Evolutionary conservation across 2,888 invertebrate species (phyloP).

Genomic region (Acleris literana): DNA sequence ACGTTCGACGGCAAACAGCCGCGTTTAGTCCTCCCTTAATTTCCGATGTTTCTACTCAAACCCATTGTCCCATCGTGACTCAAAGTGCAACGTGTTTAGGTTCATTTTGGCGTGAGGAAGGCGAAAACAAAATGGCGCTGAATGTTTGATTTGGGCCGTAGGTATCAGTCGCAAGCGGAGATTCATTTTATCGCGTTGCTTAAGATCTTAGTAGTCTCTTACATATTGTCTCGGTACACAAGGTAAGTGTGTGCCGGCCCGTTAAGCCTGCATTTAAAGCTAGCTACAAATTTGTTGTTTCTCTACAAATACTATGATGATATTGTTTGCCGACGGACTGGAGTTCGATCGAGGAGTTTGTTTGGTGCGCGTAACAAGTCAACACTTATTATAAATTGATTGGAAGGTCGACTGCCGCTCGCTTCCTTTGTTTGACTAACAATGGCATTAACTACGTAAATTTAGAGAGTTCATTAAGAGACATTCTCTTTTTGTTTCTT

Average conservation of each 20-base stretch:
- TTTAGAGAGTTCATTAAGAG: conserved; percentile 31
- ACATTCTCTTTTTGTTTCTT: conserved; percentile 16
- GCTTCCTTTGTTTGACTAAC: conserved; percentile 28
- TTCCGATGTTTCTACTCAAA: conserved; percentile 78
- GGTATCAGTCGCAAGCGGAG: conserved; percentile 81
- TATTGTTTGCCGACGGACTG: conserved; percentile 81
- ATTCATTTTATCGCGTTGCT: conserved; percentile 83
- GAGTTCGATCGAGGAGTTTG: conserved; percentile 79
- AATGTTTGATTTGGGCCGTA: conserved; percentile 81
- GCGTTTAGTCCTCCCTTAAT: conserved; percentile 83
- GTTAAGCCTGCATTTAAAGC: conserved; percentile 82
- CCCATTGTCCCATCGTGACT: conserved; percentile 52
- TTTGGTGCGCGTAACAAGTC: conserved; percentile 67
- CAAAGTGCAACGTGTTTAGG: conserved; percentile 54
- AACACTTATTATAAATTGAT: conserved; percentile 71
- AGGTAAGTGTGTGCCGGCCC: conserved; percentile 76
- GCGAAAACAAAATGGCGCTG: conserved; percentile 83
- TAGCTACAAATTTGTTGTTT: conserved; percentile 83
- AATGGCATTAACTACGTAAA: conserved; percentile 30
- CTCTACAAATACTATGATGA: conserved; percentile 81
- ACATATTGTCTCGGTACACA: conserved; percentile 83
- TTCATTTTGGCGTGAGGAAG: conserved; percentile 56
- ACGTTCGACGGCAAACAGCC: conserved; percentile 83
- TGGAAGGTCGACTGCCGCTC: conserved; percentile 56
- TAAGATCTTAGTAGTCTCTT: conserved; percentile 79